Evolutionary conservation across 1,140 invertebrate species (phyloP).

Genomic region (Heliconius himera): DNA sequence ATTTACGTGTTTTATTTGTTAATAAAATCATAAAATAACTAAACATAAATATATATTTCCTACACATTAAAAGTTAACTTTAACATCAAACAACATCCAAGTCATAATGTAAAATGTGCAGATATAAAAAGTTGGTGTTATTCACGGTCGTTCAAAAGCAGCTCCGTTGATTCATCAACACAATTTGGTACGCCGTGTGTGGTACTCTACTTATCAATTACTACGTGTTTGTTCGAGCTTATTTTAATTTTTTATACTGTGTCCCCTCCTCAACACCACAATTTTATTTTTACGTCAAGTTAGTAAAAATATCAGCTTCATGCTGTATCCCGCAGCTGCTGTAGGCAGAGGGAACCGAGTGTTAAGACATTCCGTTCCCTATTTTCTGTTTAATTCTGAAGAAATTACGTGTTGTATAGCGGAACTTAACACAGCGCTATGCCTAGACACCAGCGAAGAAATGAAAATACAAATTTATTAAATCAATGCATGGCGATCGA

Average conservation of each 20-base stretch:
- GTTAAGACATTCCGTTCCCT: no score
- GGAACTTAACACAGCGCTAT: no score
- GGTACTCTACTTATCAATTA: constrained; percentile 35
- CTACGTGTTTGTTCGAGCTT: constrained; percentile 1
- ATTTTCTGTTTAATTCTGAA: no score
- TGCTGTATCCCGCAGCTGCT: no score
- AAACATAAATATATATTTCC: neutral
- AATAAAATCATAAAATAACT: neutral
- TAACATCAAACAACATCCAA: neutral
- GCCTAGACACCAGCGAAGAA: no score
- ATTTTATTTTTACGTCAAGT: neutral
- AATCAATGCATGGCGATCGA: no score
- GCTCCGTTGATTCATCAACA: constrained; percentile 43
- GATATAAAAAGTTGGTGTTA: constrained; percentile 15
- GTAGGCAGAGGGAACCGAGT: no score
- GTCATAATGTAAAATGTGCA: constrained; percentile 4
- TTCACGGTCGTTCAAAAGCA: constrained; percentile 13
- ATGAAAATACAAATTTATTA: no score
- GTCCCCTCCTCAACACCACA: neutral
- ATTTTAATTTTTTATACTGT: neutral
- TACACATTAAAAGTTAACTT: neutral
- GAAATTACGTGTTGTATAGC: no score
- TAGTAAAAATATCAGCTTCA: no score
- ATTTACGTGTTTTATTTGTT: neutral
- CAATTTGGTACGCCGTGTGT: constrained; percentile 62